Percentiles rank a stretch among this genome's conserved stretches.
Evolutionary conservation across 2,113 vertebrate species (phyloP).

Genomic region (Formicarius rufipectus): DNA sequence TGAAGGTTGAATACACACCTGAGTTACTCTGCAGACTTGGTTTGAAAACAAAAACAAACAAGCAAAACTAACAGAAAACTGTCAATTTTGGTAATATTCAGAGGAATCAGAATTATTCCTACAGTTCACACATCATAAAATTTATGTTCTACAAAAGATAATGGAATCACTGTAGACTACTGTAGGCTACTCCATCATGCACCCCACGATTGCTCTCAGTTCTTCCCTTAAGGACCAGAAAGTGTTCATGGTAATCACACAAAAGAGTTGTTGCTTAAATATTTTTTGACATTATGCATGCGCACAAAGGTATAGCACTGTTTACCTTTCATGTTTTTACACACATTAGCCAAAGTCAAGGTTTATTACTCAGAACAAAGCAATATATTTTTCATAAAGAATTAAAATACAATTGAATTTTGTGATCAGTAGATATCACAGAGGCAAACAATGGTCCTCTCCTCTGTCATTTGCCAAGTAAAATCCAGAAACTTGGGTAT

Average conservation of each 20-base stretch:
- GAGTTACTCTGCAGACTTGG: neutral
- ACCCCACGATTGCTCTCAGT: neutral
- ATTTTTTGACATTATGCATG: neutral
- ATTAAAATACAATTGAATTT: neutral
- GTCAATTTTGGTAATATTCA: neutral
- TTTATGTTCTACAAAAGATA: rapidly evolving
- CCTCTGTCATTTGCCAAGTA: neutral
- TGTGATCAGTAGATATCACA: neutral
- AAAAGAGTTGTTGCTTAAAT: neutral
- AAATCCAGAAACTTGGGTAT: neutral
- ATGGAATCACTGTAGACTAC: neutral
- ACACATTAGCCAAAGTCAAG: neutral
- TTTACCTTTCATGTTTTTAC: neutral
- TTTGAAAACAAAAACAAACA: neutral
- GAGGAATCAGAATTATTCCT: neutral
- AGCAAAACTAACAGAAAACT: neutral
- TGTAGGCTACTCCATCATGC: neutral
- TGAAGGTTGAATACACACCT: neutral
- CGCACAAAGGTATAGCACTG: neutral
- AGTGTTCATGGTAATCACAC: neutral
- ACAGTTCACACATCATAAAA: neutral
- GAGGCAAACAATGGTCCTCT: neutral
- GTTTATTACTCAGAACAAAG: neutral
- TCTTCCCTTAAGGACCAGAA: neutral
- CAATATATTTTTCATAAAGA: neutral